Percentiles rank a stretch among this genome's conserved stretches.
Conservation (phyloP, 2,113 vertebrate species). For the Elachura formosa region DNA sequence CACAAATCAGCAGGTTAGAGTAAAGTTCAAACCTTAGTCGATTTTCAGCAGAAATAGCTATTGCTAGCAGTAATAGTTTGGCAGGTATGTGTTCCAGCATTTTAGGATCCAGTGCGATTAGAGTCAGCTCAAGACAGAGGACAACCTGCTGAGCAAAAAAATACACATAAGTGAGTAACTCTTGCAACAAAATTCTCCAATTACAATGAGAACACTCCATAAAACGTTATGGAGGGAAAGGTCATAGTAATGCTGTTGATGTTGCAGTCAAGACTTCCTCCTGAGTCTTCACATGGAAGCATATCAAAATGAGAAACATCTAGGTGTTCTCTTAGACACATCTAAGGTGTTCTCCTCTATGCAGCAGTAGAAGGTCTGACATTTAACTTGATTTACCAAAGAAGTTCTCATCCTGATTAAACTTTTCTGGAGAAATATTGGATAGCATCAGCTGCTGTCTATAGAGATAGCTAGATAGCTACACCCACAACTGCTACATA, state of each 20-base stretch:
- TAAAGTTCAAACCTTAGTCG: neutral
- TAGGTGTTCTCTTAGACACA: too few relatives aligned
- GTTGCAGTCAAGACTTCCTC: neutral
- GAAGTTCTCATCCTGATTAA: neutral
- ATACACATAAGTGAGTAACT: neutral
- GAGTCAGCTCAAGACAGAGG: neutral
- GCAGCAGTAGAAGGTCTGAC: neutral
- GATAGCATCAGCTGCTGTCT: neutral
- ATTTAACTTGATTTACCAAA: neutral
- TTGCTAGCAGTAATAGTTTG: neutral
- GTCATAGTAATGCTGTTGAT: neutral
- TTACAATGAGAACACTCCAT: neutral
- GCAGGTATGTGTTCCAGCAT: neutral
- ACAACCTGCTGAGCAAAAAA: neutral
- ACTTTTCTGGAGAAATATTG: neutral
- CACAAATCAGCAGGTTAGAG: neutral
- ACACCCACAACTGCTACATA: neutral
- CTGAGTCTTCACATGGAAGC: accelerated
- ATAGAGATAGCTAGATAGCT: neutral
- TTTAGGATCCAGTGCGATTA: neutral
- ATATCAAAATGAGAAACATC: neutral
- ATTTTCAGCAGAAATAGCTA: neutral
- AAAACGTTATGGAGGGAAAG: neutral
- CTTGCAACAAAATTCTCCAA: neutral
- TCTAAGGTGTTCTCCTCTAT: neutral